phyloP scores from a whole-genome alignment of 2,797 vertebrate genomes.

The Bovichtus diacanthus region DNA sequence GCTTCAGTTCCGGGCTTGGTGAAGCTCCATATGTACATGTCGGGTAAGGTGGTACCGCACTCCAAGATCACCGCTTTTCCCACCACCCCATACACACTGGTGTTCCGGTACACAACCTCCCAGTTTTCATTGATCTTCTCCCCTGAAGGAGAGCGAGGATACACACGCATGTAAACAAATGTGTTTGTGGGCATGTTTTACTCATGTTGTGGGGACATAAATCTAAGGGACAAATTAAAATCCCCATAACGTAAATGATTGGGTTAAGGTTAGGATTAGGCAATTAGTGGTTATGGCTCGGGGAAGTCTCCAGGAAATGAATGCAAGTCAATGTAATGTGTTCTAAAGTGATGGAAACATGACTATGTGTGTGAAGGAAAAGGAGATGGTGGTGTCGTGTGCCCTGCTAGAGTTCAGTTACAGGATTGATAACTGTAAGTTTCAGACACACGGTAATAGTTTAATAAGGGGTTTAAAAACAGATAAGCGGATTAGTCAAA shows the following conservation, averaged over 20 bases:
- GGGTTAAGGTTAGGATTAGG: too few species aligned
- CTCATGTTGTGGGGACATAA: too few species aligned
- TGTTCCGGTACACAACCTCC: constrained; percentile 79
- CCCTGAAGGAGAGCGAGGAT: constrained; percentile 63
- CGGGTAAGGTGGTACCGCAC: constrained; percentile 80
- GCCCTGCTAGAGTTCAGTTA: constrained; percentile 62
- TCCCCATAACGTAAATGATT: too few species aligned
- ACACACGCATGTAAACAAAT: constrained; percentile 33
- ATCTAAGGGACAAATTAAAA: too few species aligned
- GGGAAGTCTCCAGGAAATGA: too few species aligned
- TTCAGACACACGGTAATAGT: constrained; percentile 35
- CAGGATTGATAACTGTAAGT: constrained; percentile 66
- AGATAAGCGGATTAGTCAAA: constrained; percentile 9
- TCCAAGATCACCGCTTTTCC: constrained; percentile 86
- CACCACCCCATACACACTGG: constrained; percentile 83
- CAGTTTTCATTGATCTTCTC: constrained; percentile 72
- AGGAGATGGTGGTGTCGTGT: constrained; percentile 66
- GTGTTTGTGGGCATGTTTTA: constrained; percentile 1
- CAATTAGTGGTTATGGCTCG: too few species aligned
- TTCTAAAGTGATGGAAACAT: too few species aligned
- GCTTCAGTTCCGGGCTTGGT: constrained; percentile 78
- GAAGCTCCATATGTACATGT: constrained; percentile 92
- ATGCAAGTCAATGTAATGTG: too few species aligned
- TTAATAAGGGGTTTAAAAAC: constrained; percentile 30
- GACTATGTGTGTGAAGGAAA: constrained; percentile 32